Evolutionary conservation across 1,140 invertebrate genomes (phyloP).

Genomic region (Telenomus remus): DNA sequence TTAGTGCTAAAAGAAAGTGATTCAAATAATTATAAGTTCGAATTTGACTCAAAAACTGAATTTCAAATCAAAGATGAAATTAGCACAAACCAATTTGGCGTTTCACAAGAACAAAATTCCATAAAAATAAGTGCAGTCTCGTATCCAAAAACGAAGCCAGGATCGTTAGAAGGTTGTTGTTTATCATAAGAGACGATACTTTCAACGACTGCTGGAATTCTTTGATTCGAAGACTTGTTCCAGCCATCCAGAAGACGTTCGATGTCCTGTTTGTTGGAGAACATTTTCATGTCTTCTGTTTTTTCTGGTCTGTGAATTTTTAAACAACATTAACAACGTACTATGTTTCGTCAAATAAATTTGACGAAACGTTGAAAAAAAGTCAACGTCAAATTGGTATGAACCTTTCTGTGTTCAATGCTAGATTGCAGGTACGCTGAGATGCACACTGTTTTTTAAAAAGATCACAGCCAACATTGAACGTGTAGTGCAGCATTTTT

Average conservation of each 20-base stretch:
- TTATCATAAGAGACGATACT: slow-evolving; percentile 51
- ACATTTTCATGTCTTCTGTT: slow-evolving; percentile 13
- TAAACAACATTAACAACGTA: no score
- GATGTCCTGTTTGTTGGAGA: slow-evolving; percentile 15
- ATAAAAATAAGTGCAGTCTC: slow-evolving; percentile 38
- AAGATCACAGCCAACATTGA: slow-evolving; percentile 78
- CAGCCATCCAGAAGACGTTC: slow-evolving; percentile 57
- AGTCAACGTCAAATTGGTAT: slow-evolving; percentile 3
- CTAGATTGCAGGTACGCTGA: slow-evolving; percentile 31
- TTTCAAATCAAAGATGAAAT: no score
- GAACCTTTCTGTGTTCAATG: slow-evolving; percentile 39
- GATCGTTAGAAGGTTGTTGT: slow-evolving; percentile 35
- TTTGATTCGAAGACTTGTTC: slow-evolving; percentile 60
- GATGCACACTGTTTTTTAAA: slow-evolving; percentile 63
- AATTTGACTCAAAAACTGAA: no score
- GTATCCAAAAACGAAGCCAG: slow-evolving; percentile 45
- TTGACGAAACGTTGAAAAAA: no score
- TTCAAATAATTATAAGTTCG: no score
- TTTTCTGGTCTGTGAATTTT: background rate
- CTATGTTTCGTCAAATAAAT: no score
- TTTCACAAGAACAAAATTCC: slow-evolving; percentile 48
- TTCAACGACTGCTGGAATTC: slow-evolving; percentile 56
- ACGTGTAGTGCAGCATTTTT: slow-evolving; percentile 76
- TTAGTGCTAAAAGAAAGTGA: no score
- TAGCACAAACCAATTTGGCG: slow-evolving; percentile 13